Percentiles rank a stretch among this genome's conserved stretches.
These are phyloP conservation scores for Aphyosemion australe DNA, from an alignment of 2,113 vertebrate species.

Conservation along the genomic window DNA sequence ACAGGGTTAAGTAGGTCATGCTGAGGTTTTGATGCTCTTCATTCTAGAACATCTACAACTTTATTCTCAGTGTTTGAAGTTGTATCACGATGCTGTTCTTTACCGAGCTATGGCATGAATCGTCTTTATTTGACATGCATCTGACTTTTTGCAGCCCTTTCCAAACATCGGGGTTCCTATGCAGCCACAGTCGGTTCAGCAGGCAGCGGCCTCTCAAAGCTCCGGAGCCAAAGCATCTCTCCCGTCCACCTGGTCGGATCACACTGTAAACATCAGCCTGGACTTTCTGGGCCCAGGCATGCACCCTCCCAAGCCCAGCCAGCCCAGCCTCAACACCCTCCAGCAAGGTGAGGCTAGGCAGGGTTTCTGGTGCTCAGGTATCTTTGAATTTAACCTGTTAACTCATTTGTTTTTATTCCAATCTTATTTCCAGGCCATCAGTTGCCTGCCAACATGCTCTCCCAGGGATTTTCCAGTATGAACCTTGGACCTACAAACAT, in stretches of 20 bases:
- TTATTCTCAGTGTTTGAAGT: too few species aligned
- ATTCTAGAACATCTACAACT: background rate
- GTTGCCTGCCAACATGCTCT: slow-evolving; percentile 84
- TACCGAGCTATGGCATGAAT: background rate
- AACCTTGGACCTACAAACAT: slow-evolving; percentile 84
- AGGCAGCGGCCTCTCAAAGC: slow-evolving; percentile 83
- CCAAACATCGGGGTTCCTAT: slow-evolving; percentile 83
- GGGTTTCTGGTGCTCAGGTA: background rate
- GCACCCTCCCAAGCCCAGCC: slow-evolving; percentile 89
- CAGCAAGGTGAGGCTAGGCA: slow-evolving; percentile 85
- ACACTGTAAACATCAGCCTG: slow-evolving; percentile 95
- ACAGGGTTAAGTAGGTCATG: slow-evolving; percentile 44
- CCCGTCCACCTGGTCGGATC: slow-evolving; percentile 96
- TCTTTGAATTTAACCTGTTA: background rate
- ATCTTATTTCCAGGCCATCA: slow-evolving; percentile 81
- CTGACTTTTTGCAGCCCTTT: slow-evolving; percentile 72
- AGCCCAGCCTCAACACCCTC: slow-evolving; percentile 95
- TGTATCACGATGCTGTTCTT: too few species aligned
- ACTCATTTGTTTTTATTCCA: background rate
- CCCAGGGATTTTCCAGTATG: slow-evolving; percentile 89
- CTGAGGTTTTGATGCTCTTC: slow-evolving; percentile 15
- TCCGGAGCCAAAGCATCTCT: slow-evolving; percentile 84
- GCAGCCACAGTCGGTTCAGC: slow-evolving; percentile 81
- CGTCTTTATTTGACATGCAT: slow-evolving; percentile 15
- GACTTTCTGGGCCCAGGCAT: slow-evolving; percentile 94